A percentile compares a stretch with the other conserved stretches of the same genome.
Evolutionary conservation across 2,888 invertebrate genomes (phyloP).

Genomic region (Tachina fera): DNA sequence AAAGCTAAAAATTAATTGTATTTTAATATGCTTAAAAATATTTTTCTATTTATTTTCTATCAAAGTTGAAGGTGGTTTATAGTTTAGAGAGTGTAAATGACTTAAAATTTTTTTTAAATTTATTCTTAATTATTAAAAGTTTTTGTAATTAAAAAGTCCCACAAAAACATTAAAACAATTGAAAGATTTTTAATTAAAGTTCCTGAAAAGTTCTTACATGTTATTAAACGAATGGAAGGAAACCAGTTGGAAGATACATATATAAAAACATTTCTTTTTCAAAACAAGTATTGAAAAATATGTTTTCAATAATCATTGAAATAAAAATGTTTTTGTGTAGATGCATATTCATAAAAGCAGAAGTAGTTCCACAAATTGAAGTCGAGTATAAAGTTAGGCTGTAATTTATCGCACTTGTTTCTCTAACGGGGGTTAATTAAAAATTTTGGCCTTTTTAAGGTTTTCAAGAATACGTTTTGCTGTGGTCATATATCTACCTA

Average conservation of each 20-base stretch:
- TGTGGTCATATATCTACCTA: too few relatives aligned
- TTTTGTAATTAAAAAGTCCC: background rate
- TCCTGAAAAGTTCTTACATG: slow-evolving; percentile 26
- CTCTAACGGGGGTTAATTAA: too few relatives aligned
- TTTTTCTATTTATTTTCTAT: background rate
- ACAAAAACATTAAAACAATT: background rate
- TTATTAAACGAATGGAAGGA: background rate
- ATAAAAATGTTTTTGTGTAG: background rate
- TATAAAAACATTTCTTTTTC: background rate
- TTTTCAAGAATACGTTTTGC: too few relatives aligned
- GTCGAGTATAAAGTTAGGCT: too few relatives aligned
- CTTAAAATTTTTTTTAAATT: slow-evolving; percentile 31
- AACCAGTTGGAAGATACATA: background rate
- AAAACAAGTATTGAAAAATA: background rate
- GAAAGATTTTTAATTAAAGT: slow-evolving; percentile 49
- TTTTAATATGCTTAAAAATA: background rate
- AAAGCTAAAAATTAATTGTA: slow-evolving; percentile 3
- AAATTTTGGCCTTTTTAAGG: too few relatives aligned
- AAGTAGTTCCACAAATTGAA: too few relatives aligned
- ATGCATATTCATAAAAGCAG: too few relatives aligned
- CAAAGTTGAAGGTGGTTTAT: slow-evolving; percentile 64
- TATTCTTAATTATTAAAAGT: slow-evolving; percentile 1
- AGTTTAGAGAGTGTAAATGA: slow-evolving; percentile 49
- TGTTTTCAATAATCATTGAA: background rate
- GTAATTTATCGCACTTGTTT: too few relatives aligned